Conservation (phyloP, 2,888 invertebrate genomes). For the Eurois occulta region DNA sequence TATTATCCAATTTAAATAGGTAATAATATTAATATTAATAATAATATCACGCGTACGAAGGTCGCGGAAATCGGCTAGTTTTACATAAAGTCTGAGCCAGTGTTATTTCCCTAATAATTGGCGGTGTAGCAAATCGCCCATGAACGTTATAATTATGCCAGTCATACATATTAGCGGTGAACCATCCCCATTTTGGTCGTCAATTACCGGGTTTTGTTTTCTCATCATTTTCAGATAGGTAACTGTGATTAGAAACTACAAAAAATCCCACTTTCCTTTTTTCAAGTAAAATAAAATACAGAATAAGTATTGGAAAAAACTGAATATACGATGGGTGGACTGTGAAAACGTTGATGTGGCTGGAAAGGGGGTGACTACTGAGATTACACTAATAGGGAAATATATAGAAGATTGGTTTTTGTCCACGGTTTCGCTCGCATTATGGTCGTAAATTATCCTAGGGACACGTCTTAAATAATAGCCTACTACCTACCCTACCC, state of each 20-base stretch:
- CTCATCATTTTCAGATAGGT: conserved; percentile 28
- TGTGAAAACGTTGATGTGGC: too few relatives aligned
- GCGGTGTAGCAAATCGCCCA: conserved; percentile 30
- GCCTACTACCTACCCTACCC: too few relatives aligned
- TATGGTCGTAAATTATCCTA: too few relatives aligned
- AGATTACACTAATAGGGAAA: too few relatives aligned
- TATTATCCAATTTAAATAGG: too few relatives aligned
- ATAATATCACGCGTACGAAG: too few relatives aligned
- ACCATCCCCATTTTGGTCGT: not conserved
- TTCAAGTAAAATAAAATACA: not conserved
- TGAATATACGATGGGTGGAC: not conserved
- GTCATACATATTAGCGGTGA: conserved; percentile 34
- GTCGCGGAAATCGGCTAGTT: too few relatives aligned
- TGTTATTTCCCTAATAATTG: conserved; percentile 10
- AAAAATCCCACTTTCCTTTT: not conserved
- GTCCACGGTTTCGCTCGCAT: too few relatives aligned
- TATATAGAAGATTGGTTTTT: too few relatives aligned
- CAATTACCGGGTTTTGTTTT: conserved; percentile 31
- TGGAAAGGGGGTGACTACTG: too few relatives aligned
- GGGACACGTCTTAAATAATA: too few relatives aligned
- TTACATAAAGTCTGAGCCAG: not conserved
- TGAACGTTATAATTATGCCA: conserved; percentile 39
- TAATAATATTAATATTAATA: too few relatives aligned
- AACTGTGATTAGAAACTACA: conserved; percentile 4
- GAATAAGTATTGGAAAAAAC: not conserved